These are phyloP conservation scores for Heteronetta atricapilla DNA, from an alignment of 2,113 vertebrate genomes.

Conservation along the genomic window DNA sequence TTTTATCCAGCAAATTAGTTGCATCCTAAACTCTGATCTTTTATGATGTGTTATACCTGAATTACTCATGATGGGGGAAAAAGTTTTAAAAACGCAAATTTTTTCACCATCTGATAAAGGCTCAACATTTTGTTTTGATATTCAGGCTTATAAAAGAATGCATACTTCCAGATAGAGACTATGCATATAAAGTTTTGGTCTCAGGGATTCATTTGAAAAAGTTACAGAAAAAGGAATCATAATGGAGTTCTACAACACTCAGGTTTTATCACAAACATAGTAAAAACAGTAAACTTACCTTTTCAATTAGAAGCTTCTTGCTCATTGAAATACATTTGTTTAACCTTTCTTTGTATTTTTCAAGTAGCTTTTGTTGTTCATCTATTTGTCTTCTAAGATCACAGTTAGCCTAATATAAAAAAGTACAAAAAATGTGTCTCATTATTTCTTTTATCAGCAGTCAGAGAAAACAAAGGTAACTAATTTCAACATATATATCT, in stretches of 20 bases:
- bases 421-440: not conserved
- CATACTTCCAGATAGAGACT: not conserved
- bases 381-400: slow-evolving; percentile 99
- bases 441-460: not conserved
- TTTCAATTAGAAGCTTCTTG: slow-evolving; percentile 99
- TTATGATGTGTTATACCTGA: not conserved
- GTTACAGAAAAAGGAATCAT: not conserved
- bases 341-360: slow-evolving; percentile 99
- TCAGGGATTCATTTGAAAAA: not conserved
- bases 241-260: not conserved
- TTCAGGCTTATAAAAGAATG: not conserved
- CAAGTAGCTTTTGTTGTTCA: slow-evolving; percentile 99
- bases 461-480: not conserved
- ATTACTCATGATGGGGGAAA: not conserved
- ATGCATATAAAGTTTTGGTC: not conserved
- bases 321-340: slow-evolving; percentile 99
- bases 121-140: not conserved
- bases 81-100: not conserved
- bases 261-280: not conserved
- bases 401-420: slow-evolving; percentile 91
- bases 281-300: slow-evolving; percentile 77
- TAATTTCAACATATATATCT: not conserved
- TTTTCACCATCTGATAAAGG: not conserved
- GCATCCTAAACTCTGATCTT: not conserved
- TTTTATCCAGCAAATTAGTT: not conserved